Base-by-base conservation (phyloP, 2,888 invertebrate genomes). In the Ashinkailepas kermadecensis region DNA sequence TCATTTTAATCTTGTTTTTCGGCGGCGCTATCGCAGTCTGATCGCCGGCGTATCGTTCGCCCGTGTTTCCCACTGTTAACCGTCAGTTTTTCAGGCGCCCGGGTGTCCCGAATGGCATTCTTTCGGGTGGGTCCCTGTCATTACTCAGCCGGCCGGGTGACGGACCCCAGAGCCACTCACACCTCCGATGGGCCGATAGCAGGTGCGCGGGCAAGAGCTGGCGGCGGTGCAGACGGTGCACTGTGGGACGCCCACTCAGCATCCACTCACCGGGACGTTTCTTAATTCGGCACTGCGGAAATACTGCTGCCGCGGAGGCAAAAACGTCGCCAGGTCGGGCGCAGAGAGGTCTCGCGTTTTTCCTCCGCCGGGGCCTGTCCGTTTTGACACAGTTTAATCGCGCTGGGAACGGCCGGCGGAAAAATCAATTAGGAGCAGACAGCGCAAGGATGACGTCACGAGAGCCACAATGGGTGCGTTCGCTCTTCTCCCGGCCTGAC, bases 1-100 rank as follows among this genome's bases (percentile, higher is more conserved):
- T 70, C 70, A 70, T 70, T 70, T 70, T 39, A 70, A 39, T 39
- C 70, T 70, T 70, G 70, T 70, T 70, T 67, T 70, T 70, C 39
- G 70, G 15, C 23, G 23, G 25, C 70, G 39, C 70, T 70, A 70
- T 70, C 70, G 10, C 39, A 39, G 70, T 39, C 7, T 7, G 70
- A 70, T 70, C 70, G 15, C 12, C 23, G 4, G 70, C 39, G 39
- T 23, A 12, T 8, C 12, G 15, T 13, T 23, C 15, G 65, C 39
- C 13, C 25, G 70, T 70, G 70, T 15, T 70, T 62, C 62, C 62
- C 62, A 62, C 62, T 62, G 62, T 62, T 62, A 13, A 18, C 62
- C 62, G 18, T 62, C 62, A 62, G 70, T 70, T 70, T 70, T 70
- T 70, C 70, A 7, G 70, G 7, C 39, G 39, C 15, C 0, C 25